Percentiles rank a stretch among this genome's conserved stretches.
phyloP scores from a whole-genome alignment of 2,888 invertebrate genomes.

The Idaea dimidiata region DNA sequence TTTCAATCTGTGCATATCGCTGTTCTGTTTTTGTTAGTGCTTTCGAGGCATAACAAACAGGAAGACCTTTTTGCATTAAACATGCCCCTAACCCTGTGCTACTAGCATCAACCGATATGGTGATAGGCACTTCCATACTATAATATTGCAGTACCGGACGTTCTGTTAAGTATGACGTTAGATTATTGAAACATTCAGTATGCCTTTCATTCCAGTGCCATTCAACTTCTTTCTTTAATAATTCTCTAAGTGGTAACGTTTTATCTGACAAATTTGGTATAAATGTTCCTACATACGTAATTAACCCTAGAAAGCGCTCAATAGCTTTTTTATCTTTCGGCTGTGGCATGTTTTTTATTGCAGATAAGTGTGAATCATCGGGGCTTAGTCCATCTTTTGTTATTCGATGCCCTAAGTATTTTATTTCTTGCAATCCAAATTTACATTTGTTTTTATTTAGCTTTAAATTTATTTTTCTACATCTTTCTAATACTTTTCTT shows the following conservation, averaged over 20 bases:
- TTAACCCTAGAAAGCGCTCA: constrained; percentile 28
- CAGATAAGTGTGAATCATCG: constrained; percentile 23
- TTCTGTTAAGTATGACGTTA: constrained; percentile 12
- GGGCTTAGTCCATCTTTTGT: constrained; percentile 22
- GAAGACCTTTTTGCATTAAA: constrained; percentile 20
- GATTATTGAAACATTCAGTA: constrained; percentile 14
- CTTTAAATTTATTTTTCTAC: constrained; percentile 25
- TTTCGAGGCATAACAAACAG: constrained; percentile 20
- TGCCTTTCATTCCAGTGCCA: constrained; percentile 28
- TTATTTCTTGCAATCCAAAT: constrained; percentile 20
- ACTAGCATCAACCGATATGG: constrained; percentile 9
- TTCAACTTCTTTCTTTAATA: constrained; percentile 26
- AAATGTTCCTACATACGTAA: constrained; percentile 29
- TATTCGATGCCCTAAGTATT: constrained; percentile 26
- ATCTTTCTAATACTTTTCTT: too few relatives aligned
- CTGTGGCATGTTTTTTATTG: constrained; percentile 27
- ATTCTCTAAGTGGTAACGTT: constrained; percentile 22
- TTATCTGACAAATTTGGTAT: constrained; percentile 30
- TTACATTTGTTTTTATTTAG: constrained; percentile 27
- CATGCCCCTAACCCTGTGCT: constrained; percentile 28
- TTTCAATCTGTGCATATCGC: constrained; percentile 23
- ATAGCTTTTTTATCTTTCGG: constrained; percentile 25
- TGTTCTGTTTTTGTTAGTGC: constrained; percentile 21
- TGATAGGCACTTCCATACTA: constrained; percentile 20
- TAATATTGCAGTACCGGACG: constrained; percentile 26